Evolutionary conservation across 2,113 vertebrate genomes (phyloP), one percentile per base, ranked within the genome.

Genomic region (Archilochus colubris): DNA sequence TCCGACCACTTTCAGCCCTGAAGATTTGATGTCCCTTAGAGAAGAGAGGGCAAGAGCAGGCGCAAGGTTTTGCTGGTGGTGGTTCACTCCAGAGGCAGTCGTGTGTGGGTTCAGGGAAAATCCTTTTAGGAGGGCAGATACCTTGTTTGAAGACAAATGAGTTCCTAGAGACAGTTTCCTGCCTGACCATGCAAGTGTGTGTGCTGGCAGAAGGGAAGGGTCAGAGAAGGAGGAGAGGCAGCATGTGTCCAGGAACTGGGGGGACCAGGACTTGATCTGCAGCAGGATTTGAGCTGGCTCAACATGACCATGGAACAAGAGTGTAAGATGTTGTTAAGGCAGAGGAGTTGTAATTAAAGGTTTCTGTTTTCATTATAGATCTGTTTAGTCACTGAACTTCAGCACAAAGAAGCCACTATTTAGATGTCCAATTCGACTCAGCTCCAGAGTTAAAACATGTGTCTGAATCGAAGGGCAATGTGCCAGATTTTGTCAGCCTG

Each of bases 221-320:
- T 24, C 38, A 33, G 66, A 72, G 40, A 40, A 40, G 33, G 12
- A 89, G 36, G 61, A 70, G 4, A 36, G 7, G 31, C 33, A 33
- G 24, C 11, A 19, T 4, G 7, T 43, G 48, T 51, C 14, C 0
- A 1, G 33, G 20, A 82, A 48, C 12, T 0, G 0, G 27, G 43
- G 7, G 12, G 14, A 78, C 22, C 2, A 5, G 21, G 73, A 50
- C 66, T 36, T 72, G 24, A 19, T 4, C 27, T 81, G 61, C n/a
- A 69, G 3, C 54, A 81, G 16, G 36, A 70, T 75, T 27, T 82
- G 40, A 82, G 24, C 10, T 73, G 63, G 43, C 59, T 86, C 53
- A 77, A 76, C 1, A 2, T n/a, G 51, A 61, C 59, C n/a, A 6
- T 40, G 54, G 40, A 86, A 54, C 25, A 79, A 59, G 63, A 80